Base-by-base conservation (phyloP, 2,113 vertebrate species). In the Cinclus mexicanus region DNA sequence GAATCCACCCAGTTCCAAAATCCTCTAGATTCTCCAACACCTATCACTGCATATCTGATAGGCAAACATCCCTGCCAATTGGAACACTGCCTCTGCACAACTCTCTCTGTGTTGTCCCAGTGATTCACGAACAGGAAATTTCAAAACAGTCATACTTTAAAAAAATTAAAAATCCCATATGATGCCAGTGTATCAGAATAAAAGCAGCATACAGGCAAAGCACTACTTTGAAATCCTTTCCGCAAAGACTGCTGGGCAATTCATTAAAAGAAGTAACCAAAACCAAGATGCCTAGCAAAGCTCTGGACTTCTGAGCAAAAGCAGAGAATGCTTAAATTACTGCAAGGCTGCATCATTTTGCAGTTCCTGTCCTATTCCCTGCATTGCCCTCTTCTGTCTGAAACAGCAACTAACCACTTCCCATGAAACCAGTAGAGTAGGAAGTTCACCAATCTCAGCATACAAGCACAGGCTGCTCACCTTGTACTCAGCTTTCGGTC, bases 401-500 rank as follows among this genome's bases (percentile, higher is more conserved):
- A 88, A 90, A 67, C 6, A 61, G 46, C 0, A 0, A 50, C 33
- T 75, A 61, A 86, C 63, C 50, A 52, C 10, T n/a, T 67, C 16
- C 28, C 74, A 57, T 15, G 15, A 87, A 89, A 68, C 24, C 55
- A 42, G 55, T 0, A 11, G 18, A 72, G 39, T 1, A 83, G 31
- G 35, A 68, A 68, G 44, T 20, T 68, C 71, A 77, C 46, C 29
- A 24, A 59, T 29, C 39, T 37, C 6, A 3, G 44, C 56, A 47
- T 14, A 11, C 8, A 67, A 71, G 75, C 52, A 67, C 55, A 63
- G 28, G 68, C 63, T 81, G 96, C 97, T 96, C 80, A 99, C 99
- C 98, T 98, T 99, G 90, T 98, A 99, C 31, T 99, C 99, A 41
- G 98, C 98, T 89, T 98, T 99, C 0, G 99, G 98, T 92, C 98